Evolutionary conservation across 2,888 invertebrate genomes (phyloP).

Genomic region (Acronicta alni): DNA sequence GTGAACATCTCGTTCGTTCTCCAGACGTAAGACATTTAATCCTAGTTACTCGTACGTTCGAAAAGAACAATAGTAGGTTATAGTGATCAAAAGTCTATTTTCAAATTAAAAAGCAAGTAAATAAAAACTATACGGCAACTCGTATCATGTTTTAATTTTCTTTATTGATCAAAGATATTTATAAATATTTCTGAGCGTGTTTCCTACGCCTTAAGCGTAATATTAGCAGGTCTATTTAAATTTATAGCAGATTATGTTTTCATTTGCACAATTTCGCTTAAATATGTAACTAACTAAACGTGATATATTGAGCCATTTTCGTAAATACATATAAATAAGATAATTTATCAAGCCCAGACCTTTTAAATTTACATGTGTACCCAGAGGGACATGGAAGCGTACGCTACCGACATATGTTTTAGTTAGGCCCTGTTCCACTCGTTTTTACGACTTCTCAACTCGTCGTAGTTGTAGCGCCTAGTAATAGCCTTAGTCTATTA

Average conservation of each 20-base stretch:
- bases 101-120: neutral
- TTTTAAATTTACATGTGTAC: conserved; percentile 36
- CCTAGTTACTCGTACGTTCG: neutral
- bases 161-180: conserved; percentile 10
- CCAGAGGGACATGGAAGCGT: conserved; percentile 9
- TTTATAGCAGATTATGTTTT: neutral
- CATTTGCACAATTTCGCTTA: neutral
- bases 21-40: conserved; percentile 10
- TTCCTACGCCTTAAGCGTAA: neutral
- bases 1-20: conserved; percentile 14
- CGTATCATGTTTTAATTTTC: conserved; percentile 17
- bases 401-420: conserved; percentile 16
- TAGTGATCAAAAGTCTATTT: too few species aligned
- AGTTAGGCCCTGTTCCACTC: conserved; percentile 8
- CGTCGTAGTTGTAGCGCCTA: conserved; percentile 18
- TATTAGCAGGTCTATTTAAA: conserved; percentile 1
- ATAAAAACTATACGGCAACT: conserved; percentile 3
- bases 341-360: conserved; percentile 20
- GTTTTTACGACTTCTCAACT: conserved; percentile 27
- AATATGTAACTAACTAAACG: neutral
- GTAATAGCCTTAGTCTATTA: conserved; percentile 57
- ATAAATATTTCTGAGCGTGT: conserved; percentile 6
- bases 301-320: conserved; percentile 15
- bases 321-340: conserved; percentile 23
- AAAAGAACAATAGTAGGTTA: conserved; percentile 11